Evolutionary conservation across 2,888 invertebrate genomes (phyloP).

Genomic region (Epinotia brunnichana): DNA sequence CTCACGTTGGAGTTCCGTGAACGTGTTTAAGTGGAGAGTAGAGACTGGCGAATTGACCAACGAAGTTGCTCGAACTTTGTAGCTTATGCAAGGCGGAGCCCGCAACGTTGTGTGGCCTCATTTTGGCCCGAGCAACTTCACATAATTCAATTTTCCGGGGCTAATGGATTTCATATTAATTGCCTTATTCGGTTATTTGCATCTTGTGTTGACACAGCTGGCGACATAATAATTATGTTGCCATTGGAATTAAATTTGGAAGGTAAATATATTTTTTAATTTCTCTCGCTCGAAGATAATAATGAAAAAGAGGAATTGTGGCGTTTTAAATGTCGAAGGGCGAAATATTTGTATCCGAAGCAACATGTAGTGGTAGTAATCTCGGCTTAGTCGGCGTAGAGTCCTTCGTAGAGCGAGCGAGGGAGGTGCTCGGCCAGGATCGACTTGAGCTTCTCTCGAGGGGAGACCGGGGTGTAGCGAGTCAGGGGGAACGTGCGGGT

Average conservation of each 20-base stretch:
- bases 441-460: conserved; percentile 90
- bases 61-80: conserved; percentile 62
- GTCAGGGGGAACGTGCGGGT: conserved; percentile 92
- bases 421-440: conserved; percentile 92
- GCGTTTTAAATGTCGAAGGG: not conserved
- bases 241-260: not conserved
- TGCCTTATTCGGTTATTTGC: conserved; percentile 24
- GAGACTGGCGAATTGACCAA: conserved; percentile 62
- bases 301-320: not conserved
- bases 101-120: conserved; percentile 55
- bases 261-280: not conserved
- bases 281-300: conserved; percentile 5
- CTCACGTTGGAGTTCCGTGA: conserved; percentile 52
- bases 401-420: conserved; percentile 90
- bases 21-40: conserved; percentile 62
- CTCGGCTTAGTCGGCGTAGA: conserved; percentile 84
- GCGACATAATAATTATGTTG: not conserved
- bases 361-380: not conserved
- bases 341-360: not conserved
- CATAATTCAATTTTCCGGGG: conserved; percentile 48
- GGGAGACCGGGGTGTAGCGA: conserved; percentile 92
- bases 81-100: conserved; percentile 63
- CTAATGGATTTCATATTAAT: conserved; percentile 33
- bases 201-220: conserved; percentile 17
- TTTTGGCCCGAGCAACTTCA: conserved; percentile 56